Evolutionary conservation across 1,140 invertebrate genomes (phyloP), one percentile per base, ranked within the genome.

Genomic region (Psilanteris sp.): DNA sequence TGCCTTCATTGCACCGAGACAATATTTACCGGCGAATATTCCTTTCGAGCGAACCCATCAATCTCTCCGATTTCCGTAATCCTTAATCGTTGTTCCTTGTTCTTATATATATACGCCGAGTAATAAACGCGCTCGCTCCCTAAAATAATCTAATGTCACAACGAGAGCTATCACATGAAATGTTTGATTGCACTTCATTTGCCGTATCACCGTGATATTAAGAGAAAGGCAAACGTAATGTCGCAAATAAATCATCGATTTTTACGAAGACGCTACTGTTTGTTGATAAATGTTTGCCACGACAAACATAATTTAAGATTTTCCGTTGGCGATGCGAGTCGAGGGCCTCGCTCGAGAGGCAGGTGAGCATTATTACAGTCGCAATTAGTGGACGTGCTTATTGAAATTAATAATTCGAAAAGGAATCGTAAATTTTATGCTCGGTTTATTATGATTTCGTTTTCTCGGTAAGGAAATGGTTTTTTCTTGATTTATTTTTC

Each of bases 21-120:
- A 79, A 83, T 85, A 83, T 85, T 84, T 82, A 50, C 78, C 39
- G n/a, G 55, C 46, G 52, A 80, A 79, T 78, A 74, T 59, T 61
- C 50, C 62, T 78, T 68, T 36, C 3, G 46, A 52, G 18, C 11
- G 16, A 41, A 22, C 48, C 68, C 71, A 82, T 84, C 80, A 81
- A 79, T 82, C 81, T 79, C 77, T 15, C 16, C 36, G 50, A 75
- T 78, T 55, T 74, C 57, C 48, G 67, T 59, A 48, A 67, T 75
- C 54, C 34, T 50, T 72, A 66, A 70, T 76, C 54, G 46, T 50
- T 16, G 46, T 36, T 52, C 39, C 43, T 50, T 52, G 11, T 48
- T 64, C 57, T 62, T 67, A 66, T 44, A 34, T 9, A n/a, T n/a
- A n/a, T n/a, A 20, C 55, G 1, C 3, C 26, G 6, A 26, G 20